Evolutionary conservation across 2,888 invertebrate genomes (phyloP), one percentile per base, ranked within the genome.

Genomic region (Celastrina argiolus): DNA sequence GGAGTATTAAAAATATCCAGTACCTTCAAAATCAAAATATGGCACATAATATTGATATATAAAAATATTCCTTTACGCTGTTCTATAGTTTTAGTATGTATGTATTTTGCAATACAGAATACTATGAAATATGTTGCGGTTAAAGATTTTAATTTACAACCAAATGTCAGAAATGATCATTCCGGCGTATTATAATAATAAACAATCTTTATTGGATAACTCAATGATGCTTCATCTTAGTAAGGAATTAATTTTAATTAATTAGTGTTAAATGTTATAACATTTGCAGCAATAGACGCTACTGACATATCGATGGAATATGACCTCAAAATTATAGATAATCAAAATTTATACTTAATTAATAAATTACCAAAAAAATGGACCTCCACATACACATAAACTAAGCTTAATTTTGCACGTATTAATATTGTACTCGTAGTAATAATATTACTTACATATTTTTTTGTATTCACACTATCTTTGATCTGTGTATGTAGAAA

Each of bases 261-360:
- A 12, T 51, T 22, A 22, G 12, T 12, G 12, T 51, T 45, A 45
- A 45, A 51, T 51, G 4, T 22, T 51, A 36, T 45, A 51, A 51
- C 51, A 12, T 51, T 4, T 51, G 6, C 22, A 51, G 22, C 10
- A 6, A 22, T 45, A 18, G 10, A 18, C 8, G 18, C 16, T 16
- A 22, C 22, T 51, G 51, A 12, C 26, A 26, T 22, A 5, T 5
- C 22, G 51, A 26, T 3, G 2, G 10, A 18, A 51, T 12, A 22
- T 51, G 51, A 51, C 51, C 51, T 51, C 12, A 51, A 51, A 45
- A 45, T 10, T 51, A 26, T 51, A 22, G n/a, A 51, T 51, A 26
- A 51, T 22, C 14, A 12, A 51, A 51, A 26, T 5, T 22, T 12
- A 51, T 12, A 26, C 12, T 22, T 51, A 22, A 26, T 26, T 4